Evolutionary conservation across 1,140 invertebrate genomes (phyloP), one percentile per base, ranked within the genome.

Genomic region (Drosophila insularis): DNA sequence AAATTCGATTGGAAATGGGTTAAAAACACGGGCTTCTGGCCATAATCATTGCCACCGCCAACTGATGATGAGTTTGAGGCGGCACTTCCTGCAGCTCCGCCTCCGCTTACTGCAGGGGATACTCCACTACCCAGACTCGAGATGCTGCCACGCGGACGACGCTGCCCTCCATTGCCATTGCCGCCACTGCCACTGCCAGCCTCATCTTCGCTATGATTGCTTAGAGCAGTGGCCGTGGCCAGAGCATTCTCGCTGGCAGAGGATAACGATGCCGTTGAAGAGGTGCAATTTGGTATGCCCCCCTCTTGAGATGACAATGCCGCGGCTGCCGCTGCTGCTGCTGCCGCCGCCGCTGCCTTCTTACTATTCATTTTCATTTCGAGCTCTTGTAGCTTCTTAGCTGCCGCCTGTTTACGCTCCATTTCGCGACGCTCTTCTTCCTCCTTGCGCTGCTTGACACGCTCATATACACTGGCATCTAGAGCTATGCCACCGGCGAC

Each of bases 1-100:
- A 98, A 93, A 92, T 97, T 96, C 54, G 93, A 94, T 91, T 96
- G 95, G 91, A 96, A 97, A 55, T 94, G 94, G 79, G 95, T 94
- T 8, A 95, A 95, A 80, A 95, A 96, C 10, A 93, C 93, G 1
- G 93, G 61, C 68, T 91, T 91, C 21, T 87, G 84, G 14, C 81
- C 77, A 19, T 82, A 82, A 35, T 80, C 78, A 50, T 46, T 46
- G 1, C 76, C 71, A 32, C 74, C 74, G 6, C 50, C 35, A 63
- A 50, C 19, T 8, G 46, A 37, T 23, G 55, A 50, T 17, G 43
- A 50, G 8, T 19, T 40, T 7, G 80, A 54, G 6, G 63, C 62
- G 17, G 75, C 50, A n/a, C 58, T 56, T 0, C 27, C 40, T 5
- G 61, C 74, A 10, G 61, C 56, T 17, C 68, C 67, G 6, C 69